Percentiles rank a stretch among this genome's conserved stretches.
Evolutionary conservation across 2,797 vertebrate genomes (phyloP).

Genomic region (Sciurus carolinensis): DNA sequence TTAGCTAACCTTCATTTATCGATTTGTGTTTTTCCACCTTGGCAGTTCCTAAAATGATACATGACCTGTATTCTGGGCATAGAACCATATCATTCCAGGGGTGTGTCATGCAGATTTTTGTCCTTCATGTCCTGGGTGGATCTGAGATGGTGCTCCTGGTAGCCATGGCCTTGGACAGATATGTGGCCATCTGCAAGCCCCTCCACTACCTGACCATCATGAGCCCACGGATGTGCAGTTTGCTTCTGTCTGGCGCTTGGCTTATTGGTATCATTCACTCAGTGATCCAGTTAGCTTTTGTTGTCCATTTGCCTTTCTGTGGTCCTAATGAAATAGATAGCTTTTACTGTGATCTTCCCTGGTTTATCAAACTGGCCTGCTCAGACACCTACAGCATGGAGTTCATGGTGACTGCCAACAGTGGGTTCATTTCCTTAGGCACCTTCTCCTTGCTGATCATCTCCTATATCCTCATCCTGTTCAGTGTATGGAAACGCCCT

Average conservation of each 20-base stretch:
- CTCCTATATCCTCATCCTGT: constrained; percentile 67
- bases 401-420: constrained; percentile 56
- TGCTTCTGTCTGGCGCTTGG: constrained; percentile 47
- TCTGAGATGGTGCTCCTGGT: constrained; percentile 71
- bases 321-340: constrained; percentile 69
- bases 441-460: constrained; percentile 58
- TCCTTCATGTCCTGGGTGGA: constrained; percentile 29
- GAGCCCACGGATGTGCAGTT: not conserved
- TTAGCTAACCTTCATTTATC: constrained; percentile 69
- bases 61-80: constrained; percentile 11
- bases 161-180: constrained; percentile 61
- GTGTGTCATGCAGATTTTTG: constrained; percentile 69
- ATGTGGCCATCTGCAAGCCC: constrained; percentile 66
- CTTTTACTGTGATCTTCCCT: constrained; percentile 78
- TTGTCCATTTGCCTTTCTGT: constrained; percentile 64
- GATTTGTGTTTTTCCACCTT: constrained; percentile 63
- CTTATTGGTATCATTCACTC: constrained; percentile 66
- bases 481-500: not conserved
- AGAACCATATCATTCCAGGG: constrained; percentile 65
- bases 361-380: constrained; percentile 69
- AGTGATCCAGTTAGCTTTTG: constrained; percentile 49
- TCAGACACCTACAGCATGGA: constrained; percentile 61
- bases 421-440: constrained; percentile 65
- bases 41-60: constrained; percentile 68
- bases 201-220: constrained; percentile 20